These are phyloP conservation scores for Abrostola triplasia DNA, from an alignment of 2,888 invertebrate genomes.

Conservation along the genomic window DNA sequence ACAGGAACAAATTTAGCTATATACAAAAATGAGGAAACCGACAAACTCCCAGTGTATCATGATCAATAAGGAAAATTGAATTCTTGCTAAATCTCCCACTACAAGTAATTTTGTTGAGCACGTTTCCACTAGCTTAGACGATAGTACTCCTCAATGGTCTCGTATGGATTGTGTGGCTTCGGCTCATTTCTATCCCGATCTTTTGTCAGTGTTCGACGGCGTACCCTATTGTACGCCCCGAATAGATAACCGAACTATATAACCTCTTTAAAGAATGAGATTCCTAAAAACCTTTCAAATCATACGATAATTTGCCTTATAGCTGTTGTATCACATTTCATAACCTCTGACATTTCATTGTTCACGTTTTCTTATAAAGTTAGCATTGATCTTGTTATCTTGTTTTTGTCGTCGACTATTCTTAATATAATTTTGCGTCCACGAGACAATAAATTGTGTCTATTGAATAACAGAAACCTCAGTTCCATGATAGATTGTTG, in stretches of 20 bases:
- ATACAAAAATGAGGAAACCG: constrained; percentile 8
- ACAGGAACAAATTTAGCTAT: background rate
- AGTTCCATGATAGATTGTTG: constrained; percentile 12
- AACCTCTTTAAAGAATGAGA: constrained; percentile 60
- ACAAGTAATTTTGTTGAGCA: constrained; percentile 63
- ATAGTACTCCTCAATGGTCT: constrained; percentile 58
- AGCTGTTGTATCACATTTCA: constrained; percentile 18
- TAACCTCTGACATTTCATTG: constrained; percentile 13
- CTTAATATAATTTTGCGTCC: constrained; percentile 17
- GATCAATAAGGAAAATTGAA: constrained; percentile 43
- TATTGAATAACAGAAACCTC: constrained; percentile 28
- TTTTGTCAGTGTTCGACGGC: constrained; percentile 69
- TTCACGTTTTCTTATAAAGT: constrained; percentile 5
- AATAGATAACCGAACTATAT: constrained; percentile 65
- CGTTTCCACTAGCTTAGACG: constrained; percentile 58
- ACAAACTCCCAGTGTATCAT: constrained; percentile 21
- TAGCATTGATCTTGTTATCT: constrained; percentile 11
- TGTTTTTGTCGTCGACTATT: constrained; percentile 14
- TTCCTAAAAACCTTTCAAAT: constrained; percentile 63
- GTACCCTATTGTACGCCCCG: constrained; percentile 63
- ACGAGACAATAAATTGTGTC: constrained; percentile 16
- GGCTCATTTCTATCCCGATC: constrained; percentile 66
- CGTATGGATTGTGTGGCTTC: constrained; percentile 67
- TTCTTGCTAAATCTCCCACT: constrained; percentile 38
- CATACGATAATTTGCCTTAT: constrained; percentile 37